Percentiles rank a stretch among this genome's conserved stretches.
Evolutionary conservation across 2,113 vertebrate species (phyloP).

Genomic region (Mesocricetus auratus): DNA sequence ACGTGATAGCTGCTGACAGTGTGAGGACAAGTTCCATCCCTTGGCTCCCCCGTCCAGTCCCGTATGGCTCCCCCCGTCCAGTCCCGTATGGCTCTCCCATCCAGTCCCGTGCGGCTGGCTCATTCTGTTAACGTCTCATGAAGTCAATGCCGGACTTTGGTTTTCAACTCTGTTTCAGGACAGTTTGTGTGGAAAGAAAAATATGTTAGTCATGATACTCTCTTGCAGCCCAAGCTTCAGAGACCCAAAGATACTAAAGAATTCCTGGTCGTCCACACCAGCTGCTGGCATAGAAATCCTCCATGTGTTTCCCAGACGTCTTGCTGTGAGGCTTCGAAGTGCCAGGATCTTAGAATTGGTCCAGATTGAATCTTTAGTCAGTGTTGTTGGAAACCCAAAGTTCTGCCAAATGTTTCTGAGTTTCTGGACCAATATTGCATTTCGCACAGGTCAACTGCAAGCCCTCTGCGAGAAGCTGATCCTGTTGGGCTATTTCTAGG

Average conservation of each 20-base stretch:
- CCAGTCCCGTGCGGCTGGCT: accelerated
- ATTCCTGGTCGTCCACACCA: accelerated
- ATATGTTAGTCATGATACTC: too few species aligned
- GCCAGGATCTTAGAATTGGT: background rate
- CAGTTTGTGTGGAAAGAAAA: background rate
- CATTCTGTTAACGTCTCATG: background rate
- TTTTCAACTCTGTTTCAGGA: background rate
- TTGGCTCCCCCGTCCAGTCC: background rate
- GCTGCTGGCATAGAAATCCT: background rate
- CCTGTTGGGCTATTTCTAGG: background rate
- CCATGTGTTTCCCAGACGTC: accelerated
- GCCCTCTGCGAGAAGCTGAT: background rate
- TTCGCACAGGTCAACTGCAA: background rate
- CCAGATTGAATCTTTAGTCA: background rate
- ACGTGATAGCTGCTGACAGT: background rate
- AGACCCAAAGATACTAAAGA: background rate
- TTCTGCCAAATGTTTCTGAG: background rate
- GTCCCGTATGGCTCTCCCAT: background rate
- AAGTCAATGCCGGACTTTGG: background rate
- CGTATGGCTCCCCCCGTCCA: background rate
- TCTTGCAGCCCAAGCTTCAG: background rate
- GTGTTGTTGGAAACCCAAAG: background rate
- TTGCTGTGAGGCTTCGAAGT: background rate
- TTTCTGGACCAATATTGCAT: background rate
- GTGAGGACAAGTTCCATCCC: accelerated